Evolutionary conservation across 2,113 vertebrate genomes (phyloP).

Genomic region (Epinephelus fuscoguttatus): DNA sequence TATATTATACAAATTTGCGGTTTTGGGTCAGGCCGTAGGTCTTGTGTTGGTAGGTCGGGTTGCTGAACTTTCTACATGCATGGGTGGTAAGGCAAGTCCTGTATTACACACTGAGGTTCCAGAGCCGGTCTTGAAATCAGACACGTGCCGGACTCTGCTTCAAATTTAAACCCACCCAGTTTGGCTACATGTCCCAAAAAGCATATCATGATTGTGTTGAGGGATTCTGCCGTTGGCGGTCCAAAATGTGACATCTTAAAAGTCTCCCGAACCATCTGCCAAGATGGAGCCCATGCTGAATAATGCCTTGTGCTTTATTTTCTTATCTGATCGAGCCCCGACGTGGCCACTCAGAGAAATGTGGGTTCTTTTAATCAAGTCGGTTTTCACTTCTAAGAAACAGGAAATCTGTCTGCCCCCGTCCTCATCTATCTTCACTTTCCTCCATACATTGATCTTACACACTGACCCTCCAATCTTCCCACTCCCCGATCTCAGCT

Average conservation of each 20-base stretch:
- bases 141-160: no score
- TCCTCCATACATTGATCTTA: conserved; percentile 59
- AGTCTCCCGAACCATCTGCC: conserved; percentile 10
- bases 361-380: conserved; percentile 65
- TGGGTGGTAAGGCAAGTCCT: no score
- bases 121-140: no score
- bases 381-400: conserved; percentile 53
- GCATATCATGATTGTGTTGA: conserved; percentile 3
- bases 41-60: no score
- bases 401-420: conserved; percentile 59
- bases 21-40: no score
- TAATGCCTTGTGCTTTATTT: conserved; percentile 46
- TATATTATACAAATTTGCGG: no score
- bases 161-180: neutral
- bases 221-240: neutral
- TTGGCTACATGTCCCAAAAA: conserved; percentile 5
- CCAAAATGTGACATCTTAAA: conserved; percentile 5
- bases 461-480: conserved; percentile 67
- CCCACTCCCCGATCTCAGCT: conserved; percentile 61
- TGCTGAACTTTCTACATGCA: no score
- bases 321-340: conserved; percentile 41
- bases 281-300: conserved; percentile 25
- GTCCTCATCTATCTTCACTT: conserved; percentile 55
- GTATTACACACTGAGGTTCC: no score
- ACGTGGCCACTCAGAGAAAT: conserved; percentile 50